Percentiles rank a stretch among this genome's conserved stretches.
Evolutionary conservation across 2,797 vertebrate genomes (phyloP).

Genomic region (Megaceryle alcyon): DNA sequence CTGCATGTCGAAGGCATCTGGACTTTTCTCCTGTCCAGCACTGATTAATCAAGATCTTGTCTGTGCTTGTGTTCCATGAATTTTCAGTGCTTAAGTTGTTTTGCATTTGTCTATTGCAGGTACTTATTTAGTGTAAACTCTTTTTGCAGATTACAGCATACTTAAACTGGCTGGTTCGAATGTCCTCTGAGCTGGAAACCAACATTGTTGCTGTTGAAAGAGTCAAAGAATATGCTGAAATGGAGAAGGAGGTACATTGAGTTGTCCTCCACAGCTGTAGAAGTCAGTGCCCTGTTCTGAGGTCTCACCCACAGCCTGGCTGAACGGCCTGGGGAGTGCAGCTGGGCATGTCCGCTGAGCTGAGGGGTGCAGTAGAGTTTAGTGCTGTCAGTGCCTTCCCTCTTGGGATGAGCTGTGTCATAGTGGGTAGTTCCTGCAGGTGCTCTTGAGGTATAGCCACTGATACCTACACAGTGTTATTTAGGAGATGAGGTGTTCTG

Average conservation of each 20-base stretch:
- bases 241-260: conserved; percentile 87
- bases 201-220: conserved; percentile 96
- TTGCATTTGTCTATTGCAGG: not conserved
- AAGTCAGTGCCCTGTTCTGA: not conserved
- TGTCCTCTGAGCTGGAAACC: conserved; percentile 95
- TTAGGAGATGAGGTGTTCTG: not conserved
- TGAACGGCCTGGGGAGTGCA: not conserved
- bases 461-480: not conserved
- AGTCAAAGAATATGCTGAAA: conserved; percentile 91
- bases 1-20: not conserved
- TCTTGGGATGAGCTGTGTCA: not conserved
- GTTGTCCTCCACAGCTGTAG: not conserved
- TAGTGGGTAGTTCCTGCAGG: not conserved
- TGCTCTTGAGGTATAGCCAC: not conserved
- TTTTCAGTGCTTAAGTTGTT: not conserved
- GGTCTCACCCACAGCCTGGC: not conserved
- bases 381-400: not conserved
- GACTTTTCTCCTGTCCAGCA: not conserved
- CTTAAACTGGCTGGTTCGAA: conserved; percentile 94
- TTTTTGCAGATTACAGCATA: conserved; percentile 81
- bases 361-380: not conserved
- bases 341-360: not conserved
- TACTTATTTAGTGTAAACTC: not conserved
- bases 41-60: not conserved
- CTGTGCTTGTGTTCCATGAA: not conserved